These are phyloP conservation scores for Ciconia boyciana DNA, from an alignment of 2,113 vertebrate genomes.

Conservation along the genomic window DNA sequence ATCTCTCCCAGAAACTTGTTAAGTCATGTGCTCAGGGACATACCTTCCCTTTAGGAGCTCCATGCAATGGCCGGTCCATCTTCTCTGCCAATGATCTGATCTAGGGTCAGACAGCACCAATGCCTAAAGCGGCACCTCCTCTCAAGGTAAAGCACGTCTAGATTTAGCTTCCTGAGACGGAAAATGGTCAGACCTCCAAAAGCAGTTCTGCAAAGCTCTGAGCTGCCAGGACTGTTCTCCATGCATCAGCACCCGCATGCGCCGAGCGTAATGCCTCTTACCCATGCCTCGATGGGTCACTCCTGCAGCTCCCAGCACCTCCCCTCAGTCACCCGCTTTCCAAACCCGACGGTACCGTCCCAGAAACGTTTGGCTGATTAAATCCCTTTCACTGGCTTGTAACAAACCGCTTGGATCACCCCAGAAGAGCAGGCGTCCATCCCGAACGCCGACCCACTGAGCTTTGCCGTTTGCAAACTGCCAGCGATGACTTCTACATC, in stretches of 20 bases:
- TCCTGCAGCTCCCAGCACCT: background rate
- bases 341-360: background rate
- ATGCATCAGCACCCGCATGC: too few relatives aligned
- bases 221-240: background rate
- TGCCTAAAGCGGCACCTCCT: background rate
- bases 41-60: background rate
- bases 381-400: background rate
- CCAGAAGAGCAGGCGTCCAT: background rate
- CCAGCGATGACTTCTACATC: background rate
- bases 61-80: background rate
- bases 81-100: background rate
- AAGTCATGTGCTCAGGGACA: background rate
- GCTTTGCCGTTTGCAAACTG: background rate
- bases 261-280: background rate
- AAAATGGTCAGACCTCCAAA: background rate
- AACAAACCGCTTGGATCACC: background rate
- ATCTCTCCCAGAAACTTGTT: background rate
- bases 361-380: background rate
- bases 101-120: background rate
- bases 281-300: too few relatives aligned
- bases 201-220: background rate
- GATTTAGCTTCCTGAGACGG: background rate
- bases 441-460: background rate
- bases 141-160: background rate
- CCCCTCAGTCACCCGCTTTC: background rate